Base-by-base conservation (phyloP, 1,140 invertebrate genomes). In the Drosophila bocki region DNA sequence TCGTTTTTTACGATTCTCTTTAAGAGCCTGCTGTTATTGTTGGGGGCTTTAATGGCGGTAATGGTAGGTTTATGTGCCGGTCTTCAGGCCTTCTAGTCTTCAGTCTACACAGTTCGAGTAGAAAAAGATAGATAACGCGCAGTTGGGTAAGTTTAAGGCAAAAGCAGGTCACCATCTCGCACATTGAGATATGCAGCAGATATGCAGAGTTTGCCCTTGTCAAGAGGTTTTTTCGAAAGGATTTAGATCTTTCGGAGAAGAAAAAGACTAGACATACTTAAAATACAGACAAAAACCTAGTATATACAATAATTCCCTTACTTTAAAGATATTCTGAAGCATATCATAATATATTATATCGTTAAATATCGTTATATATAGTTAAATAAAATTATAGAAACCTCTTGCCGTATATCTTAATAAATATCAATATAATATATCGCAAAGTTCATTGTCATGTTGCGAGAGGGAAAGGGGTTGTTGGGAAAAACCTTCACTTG, bases 401-500 rank as follows among this genome's bases (percentile, higher is more conserved):
- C n/a, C 41, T 7, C n/a, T 37, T 15, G 32, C 26, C 9, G 17
- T 50, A 29, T 26, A n/a, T n/a, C 7, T 58, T 17, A 35, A 15
- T 6, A 29, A 29, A 29, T 47, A 56, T 51, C 12, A 19, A 15
- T 50, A 50, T n/a, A 39, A 45, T 48, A 15, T 35, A 35, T 47
- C 58, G 42, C 58, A 78, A 51, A 82, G 80, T 64, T 82, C 80
- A 82, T 82, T 82, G 80, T 48, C 80, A 75, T 37, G 67, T 0
- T 60, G 26, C 62, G 3, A 32, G 7, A 32, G 33, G 47, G 45
- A 44, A 71, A 58, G 29, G 54, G 44, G 62, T 29, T 29, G 22
- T 22, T 22, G 22, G 54, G 48, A 33, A 79, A 81, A 78, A 82
- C 79, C 79, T 81, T 81, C 74, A 78, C 79, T 76, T 70, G 53